phyloP scores from a whole-genome alignment of 2,888 invertebrate species.

The Dicyrtoma fusca region DNA sequence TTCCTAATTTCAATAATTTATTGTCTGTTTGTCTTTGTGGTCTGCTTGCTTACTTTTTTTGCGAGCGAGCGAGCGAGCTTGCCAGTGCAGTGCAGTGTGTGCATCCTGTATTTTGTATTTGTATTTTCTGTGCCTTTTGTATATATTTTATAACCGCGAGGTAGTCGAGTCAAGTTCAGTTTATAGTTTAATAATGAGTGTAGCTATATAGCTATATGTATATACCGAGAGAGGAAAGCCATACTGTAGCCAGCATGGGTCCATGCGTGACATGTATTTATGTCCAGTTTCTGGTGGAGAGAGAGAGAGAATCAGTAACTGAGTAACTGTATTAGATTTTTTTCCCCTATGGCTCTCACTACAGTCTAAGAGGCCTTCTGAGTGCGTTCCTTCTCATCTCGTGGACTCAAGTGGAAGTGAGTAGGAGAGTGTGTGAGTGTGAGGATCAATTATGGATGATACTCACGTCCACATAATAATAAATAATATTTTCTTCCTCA shows the following conservation, averaged over 20 bases:
- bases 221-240: no score
- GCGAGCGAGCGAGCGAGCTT: no score
- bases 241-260: neutral
- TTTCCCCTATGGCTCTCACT: neutral
- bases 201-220: no score
- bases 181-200: no score
- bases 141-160: no score
- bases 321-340: slow-evolving; percentile 7
- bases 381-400: neutral
- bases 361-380: neutral
- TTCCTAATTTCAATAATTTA: no score
- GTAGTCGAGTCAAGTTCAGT: no score
- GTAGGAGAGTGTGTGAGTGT: neutral
- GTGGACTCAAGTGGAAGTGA: neutral
- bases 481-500: slow-evolving; percentile 23
- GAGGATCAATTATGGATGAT: slow-evolving; percentile 23
- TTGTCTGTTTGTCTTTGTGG: no score
- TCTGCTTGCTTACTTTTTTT: no score
- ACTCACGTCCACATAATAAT: slow-evolving; percentile 33
- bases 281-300: slow-evolving; percentile 7
- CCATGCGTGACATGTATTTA: slow-evolving; percentile 24
- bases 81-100: no score
- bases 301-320: slow-evolving; percentile 1
- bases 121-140: no score
- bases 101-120: no score